These are phyloP conservation scores for Gymnodraco acuticeps DNA, from an alignment of 2,797 vertebrate genomes.

Conservation along the genomic window DNA sequence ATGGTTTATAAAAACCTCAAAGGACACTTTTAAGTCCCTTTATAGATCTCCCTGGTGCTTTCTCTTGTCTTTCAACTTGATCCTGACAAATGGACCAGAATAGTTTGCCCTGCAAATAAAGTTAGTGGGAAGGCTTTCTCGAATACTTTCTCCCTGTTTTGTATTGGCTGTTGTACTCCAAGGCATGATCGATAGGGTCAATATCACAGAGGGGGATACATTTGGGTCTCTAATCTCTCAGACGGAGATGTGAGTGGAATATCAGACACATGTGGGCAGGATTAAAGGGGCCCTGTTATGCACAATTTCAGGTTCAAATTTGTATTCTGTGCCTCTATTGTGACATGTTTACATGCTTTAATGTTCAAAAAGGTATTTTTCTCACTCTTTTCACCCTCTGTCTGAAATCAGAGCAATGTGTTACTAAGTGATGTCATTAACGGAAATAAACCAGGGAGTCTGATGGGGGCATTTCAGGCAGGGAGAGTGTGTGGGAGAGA, in stretches of 20 bases:
- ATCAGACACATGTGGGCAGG: constrained; percentile 29
- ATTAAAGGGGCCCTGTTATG: background rate
- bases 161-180: constrained; percentile 45
- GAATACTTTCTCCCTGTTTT: constrained; percentile 36
- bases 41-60: constrained; percentile 56
- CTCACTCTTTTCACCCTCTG: too few relatives aligned
- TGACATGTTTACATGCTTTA: too few relatives aligned
- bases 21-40: constrained; percentile 67
- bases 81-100: constrained; percentile 68
- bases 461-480: too few relatives aligned
- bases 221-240: constrained; percentile 59
- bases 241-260: constrained; percentile 55
- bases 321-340: too few relatives aligned
- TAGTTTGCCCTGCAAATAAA: constrained; percentile 63
- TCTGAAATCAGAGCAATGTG: too few relatives aligned
- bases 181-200: constrained; percentile 65
- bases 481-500: too few relatives aligned
- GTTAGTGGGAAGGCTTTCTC: constrained; percentile 49
- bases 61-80: constrained; percentile 69
- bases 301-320: too few relatives aligned
- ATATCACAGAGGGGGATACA: constrained; percentile 59
- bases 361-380: too few relatives aligned
- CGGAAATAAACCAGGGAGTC: too few relatives aligned
- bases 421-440: too few relatives aligned
- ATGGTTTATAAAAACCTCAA: constrained; percentile 73